A percentile compares a stretch with the other conserved stretches of the same genome.
Evolutionary conservation across 1,140 invertebrate genomes (phyloP).

Genomic region (Procambarus clarkii): DNA sequence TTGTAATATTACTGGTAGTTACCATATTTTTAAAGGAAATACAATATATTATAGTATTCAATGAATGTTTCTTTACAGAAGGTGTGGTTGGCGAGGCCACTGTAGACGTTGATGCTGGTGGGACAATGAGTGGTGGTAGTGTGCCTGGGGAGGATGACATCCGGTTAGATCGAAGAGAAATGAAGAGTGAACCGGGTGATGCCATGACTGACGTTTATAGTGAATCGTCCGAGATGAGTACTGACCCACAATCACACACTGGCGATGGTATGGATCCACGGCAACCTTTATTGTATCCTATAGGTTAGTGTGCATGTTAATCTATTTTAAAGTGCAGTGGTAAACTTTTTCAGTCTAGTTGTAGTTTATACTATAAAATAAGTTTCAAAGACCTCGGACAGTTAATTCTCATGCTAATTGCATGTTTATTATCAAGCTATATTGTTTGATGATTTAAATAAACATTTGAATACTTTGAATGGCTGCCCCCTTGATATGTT

Average conservation of each 20-base stretch:
- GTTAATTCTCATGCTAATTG: too few species aligned
- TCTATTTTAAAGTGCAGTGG: not conserved
- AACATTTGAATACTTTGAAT: too few species aligned
- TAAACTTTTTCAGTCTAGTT: not conserved
- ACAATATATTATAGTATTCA: not conserved
- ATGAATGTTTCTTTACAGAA: constrained; percentile 37
- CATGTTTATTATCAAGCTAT: too few species aligned
- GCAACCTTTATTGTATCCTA: constrained; percentile 61
- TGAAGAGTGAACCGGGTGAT: constrained; percentile 65
- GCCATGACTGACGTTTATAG: constrained; percentile 62
- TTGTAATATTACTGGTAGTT: too few species aligned
- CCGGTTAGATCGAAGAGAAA: constrained; percentile 54
- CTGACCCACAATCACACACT: constrained; percentile 64
- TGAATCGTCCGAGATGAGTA: constrained; percentile 63
- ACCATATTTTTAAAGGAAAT: too few species aligned
- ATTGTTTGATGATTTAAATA: too few species aligned
- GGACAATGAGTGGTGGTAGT: constrained; percentile 30
- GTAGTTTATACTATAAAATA: not conserved
- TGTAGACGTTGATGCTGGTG: constrained; percentile 49
- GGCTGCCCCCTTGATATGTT: too few species aligned
- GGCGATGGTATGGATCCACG: constrained; percentile 59
- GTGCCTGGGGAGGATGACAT: constrained; percentile 55
- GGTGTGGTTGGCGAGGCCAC: constrained; percentile 51
- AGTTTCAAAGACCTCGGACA: too few species aligned
- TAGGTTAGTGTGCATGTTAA: constrained; percentile 40